Evolutionary conservation across 2,797 vertebrate genomes (phyloP), one percentile per base, ranked within the genome.

Genomic region (Pipistrellus kuhlii): DNA sequence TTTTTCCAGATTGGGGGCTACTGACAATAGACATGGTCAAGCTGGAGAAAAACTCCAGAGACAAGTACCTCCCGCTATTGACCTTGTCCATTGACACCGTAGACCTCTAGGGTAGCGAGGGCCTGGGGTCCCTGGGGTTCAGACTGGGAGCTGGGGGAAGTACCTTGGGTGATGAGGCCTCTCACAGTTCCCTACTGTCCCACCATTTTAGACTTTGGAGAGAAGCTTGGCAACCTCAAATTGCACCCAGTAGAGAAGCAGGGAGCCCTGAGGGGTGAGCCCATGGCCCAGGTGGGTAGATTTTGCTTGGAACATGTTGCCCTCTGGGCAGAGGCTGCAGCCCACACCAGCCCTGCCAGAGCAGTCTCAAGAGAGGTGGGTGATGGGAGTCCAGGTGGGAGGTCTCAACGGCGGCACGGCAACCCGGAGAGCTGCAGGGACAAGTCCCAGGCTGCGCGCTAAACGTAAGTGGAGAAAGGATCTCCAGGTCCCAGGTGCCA

Each of bases 381-480:
- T 96, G 97, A 95, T 62, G 96, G 97, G 97, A 96, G 92, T 97
- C 97, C 96, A 95, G 97, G 90, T 96, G 97, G 97, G 96, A 97
- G 96, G 97, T 97, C 97, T 95, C 96, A 97, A 94, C 96, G 96
- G 96, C 51, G 96, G 96, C 96, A 97, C 94, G 93, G 96, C 95
- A 97, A 96, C 95, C 96, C 71, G 97, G 97, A 95, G 97, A 97
- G 95, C 96, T 97, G 97, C 96, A 97, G 97, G 97, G 97, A 97
- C 96, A 97, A 96, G 95, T 97, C 96, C 96, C 96, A 95, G 97
- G 96, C 85, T 96, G 97, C 95, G 96, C 86, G 95, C 96, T 97
- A 97, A 97, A 97, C 97, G 97, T 97, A 97, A 97, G 97, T 97
- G 96, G 97, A 97, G 96, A 97, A 97, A 97, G 97, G 97, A 96